phyloP scores from a whole-genome alignment of 1,140 invertebrate species.

The Capitella teleta region DNA sequence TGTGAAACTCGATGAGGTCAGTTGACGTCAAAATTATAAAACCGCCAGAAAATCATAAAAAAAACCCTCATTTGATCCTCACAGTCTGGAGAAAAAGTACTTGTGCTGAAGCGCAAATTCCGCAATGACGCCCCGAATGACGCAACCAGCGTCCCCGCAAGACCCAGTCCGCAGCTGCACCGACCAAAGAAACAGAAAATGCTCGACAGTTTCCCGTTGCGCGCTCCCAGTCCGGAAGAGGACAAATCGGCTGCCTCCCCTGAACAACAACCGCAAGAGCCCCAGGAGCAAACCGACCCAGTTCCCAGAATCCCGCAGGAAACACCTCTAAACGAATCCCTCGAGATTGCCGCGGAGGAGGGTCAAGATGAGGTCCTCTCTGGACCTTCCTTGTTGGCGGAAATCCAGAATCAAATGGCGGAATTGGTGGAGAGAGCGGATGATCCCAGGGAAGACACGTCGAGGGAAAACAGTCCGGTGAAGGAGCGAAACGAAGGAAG shows the following conservation, averaged over 20 bases:
- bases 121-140: not conserved
- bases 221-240: not conserved
- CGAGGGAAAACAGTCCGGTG: too few relatives aligned
- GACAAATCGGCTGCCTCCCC: not conserved
- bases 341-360: too few relatives aligned
- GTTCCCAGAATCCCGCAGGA: too few relatives aligned
- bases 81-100: constrained; percentile 10
- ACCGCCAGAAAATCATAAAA: too few relatives aligned
- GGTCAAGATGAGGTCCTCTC: too few relatives aligned
- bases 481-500: too few relatives aligned
- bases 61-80: not conserved
- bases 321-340: too few relatives aligned
- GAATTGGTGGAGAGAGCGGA: too few relatives aligned
- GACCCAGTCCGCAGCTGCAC: not conserved
- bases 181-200: not conserved
- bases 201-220: not conserved
- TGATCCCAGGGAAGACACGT: too few relatives aligned
- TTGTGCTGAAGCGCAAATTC: constrained; percentile 14
- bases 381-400: too few relatives aligned
- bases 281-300: not conserved
- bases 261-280: not conserved
- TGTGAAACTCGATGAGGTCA: constrained; percentile 51
- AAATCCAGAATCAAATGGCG: too few relatives aligned
- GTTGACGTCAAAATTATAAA: too few relatives aligned
- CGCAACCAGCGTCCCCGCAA: not conserved